Conservation (phyloP, 2,888 invertebrate genomes). For the Eudasyphora cyanicolor region DNA sequence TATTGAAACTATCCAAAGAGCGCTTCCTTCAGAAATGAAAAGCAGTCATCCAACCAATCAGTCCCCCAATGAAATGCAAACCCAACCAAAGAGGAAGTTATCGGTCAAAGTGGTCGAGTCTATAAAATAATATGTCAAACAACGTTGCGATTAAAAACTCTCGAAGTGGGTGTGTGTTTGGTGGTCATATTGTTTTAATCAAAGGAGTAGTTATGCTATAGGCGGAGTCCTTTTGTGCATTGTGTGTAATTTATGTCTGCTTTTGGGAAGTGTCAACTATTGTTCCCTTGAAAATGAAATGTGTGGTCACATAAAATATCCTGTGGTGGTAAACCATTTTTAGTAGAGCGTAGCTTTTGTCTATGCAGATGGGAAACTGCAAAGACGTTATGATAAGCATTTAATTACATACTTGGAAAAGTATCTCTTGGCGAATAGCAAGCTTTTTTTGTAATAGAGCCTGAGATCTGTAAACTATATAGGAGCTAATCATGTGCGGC, state of each 20-base stretch:
- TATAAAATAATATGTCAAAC: conserved; percentile 58
- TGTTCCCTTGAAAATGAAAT: conserved; percentile 2
- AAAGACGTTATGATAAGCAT: no score
- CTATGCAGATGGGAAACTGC: no score
- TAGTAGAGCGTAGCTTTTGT: no score
- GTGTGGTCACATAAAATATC: background rate
- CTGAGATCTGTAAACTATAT: no score
- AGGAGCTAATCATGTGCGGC: no score
- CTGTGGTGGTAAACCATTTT: background rate
- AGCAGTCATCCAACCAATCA: conserved; percentile 3
- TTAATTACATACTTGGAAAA: no score
- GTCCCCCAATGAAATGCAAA: background rate
- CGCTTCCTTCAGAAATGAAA: background rate
- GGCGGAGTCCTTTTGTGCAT: conserved; percentile 47
- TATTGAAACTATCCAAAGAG: conserved; percentile 46
- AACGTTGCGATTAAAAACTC: conserved; percentile 34
- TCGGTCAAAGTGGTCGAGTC: conserved; percentile 45
- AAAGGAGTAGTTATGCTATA: background rate
- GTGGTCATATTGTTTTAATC: background rate
- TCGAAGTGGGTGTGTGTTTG: background rate
- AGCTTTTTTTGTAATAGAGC: no score
- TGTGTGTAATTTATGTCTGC: conserved; percentile 37
- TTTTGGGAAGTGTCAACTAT: conserved; percentile 42
- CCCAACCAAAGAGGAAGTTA: background rate
- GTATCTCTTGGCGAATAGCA: no score